Evolutionary conservation across 2,113 vertebrate genomes (phyloP).

Genomic region (Lophotis ruficrista): DNA sequence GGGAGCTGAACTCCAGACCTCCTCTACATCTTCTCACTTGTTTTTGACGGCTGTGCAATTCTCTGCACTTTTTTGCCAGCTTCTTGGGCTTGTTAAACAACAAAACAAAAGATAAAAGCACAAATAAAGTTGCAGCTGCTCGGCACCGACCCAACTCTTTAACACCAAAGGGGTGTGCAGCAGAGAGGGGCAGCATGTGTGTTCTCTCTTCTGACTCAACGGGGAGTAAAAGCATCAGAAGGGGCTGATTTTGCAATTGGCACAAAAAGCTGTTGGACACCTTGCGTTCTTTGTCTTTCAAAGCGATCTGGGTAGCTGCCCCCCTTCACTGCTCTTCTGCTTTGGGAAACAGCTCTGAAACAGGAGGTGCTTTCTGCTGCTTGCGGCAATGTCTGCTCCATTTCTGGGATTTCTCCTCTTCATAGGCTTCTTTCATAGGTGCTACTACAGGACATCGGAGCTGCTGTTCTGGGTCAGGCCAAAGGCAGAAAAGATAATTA

Average conservation of each 20-base stretch:
- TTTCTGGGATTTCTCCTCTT: background rate
- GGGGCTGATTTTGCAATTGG: background rate
- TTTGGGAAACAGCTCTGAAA: background rate
- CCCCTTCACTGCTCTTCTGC: background rate
- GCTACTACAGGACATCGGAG: background rate
- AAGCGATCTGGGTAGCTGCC: background rate
- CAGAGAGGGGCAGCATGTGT: background rate
- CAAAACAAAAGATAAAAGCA: constrained; percentile 32
- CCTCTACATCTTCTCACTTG: background rate
- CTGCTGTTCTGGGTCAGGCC: background rate
- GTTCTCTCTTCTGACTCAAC: background rate
- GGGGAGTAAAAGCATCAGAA: background rate
- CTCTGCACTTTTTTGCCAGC: background rate
- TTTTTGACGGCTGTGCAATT: background rate
- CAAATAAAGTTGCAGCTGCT: constrained; percentile 21
- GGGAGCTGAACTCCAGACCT: background rate
- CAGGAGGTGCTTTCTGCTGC: background rate
- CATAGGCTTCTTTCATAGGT: background rate
- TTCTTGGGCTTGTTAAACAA: constrained; percentile 1
- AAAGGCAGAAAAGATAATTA: background rate
- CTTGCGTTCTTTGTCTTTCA: background rate
- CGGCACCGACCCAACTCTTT: background rate
- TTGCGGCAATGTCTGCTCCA: background rate
- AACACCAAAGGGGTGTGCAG: background rate
- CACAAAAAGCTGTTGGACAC: background rate